phyloP scores from a whole-genome alignment of 2,888 invertebrate genomes.

The Caenorhabditis sp. region DNA sequence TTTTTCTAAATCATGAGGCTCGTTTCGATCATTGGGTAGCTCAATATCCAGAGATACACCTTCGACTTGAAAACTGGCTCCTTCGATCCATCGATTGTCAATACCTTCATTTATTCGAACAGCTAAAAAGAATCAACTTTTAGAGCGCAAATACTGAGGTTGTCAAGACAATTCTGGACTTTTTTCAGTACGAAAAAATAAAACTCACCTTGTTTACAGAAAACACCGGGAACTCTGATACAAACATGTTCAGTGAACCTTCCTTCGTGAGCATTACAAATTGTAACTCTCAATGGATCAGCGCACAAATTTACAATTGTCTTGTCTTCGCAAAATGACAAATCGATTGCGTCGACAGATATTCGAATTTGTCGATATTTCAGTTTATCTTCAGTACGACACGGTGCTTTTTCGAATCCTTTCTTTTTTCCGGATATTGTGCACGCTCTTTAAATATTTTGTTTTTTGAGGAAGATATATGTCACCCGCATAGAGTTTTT shows the following conservation, averaged over 20 bases:
- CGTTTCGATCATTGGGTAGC: conserved; percentile 27
- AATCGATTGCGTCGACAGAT: conserved; percentile 86
- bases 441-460: conserved; percentile 6
- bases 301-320: conserved; percentile 36
- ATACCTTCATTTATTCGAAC: conserved; percentile 17
- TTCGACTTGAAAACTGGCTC: conserved; percentile 31
- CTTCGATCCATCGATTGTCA: conserved; percentile 38
- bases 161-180: not conserved
- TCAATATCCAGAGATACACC: conserved; percentile 42
- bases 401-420: not conserved
- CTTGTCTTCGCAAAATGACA: conserved; percentile 83
- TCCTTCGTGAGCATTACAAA: conserved; percentile 64
- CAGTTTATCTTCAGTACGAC: conserved; percentile 21
- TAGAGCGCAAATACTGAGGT: not conserved
- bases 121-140: conserved; percentile 3
- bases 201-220: conserved; percentile 40
- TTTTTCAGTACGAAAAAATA: not conserved
- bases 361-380: conserved; percentile 78
- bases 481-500: no score
- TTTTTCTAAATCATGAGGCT: conserved; percentile 17
- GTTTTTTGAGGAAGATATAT: no score
- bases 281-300: conserved; percentile 53
- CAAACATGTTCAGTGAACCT: conserved; percentile 55
- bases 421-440: conserved; percentile 18
- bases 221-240: conserved; percentile 46